Conservation (phyloP, 2,113 vertebrate species). For the Emydocephalus ijimae region DNA sequence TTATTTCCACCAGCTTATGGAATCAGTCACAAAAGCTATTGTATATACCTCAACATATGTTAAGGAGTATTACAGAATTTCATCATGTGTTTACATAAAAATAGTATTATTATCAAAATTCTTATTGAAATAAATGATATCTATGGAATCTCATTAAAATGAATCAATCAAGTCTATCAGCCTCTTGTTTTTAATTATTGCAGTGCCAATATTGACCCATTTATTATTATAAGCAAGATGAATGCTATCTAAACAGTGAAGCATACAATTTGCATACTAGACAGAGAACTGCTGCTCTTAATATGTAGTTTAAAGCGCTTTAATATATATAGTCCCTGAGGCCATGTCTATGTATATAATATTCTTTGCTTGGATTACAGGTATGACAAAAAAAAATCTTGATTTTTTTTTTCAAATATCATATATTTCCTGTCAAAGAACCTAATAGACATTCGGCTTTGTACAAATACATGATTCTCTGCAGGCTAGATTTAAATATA, state of each 20-base stretch:
- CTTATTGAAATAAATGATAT: not conserved
- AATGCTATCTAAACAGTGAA: not conserved
- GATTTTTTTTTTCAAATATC: conserved; percentile 18
- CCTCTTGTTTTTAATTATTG: conserved; percentile 18
- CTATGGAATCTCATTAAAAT: not conserved
- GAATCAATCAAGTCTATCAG: not conserved
- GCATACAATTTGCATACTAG: conserved; percentile 11
- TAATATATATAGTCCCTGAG: conserved; percentile 37
- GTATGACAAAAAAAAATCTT: conserved; percentile 25
- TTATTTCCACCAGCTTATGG: not conserved
- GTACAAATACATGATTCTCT: conserved; percentile 46
- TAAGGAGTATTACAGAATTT: not conserved
- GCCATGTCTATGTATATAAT: conserved; percentile 45
- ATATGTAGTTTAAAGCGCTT: conserved; percentile 7
- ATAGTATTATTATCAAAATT: not conserved
- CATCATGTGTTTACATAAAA: conserved; percentile 22
- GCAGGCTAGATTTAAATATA: conserved; percentile 54
- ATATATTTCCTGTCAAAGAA: conserved; percentile 39
- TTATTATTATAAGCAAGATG: conserved; percentile 3
- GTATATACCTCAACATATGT: conserved; percentile 16
- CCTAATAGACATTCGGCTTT: conserved; percentile 54
- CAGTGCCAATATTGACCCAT: conserved; percentile 9
- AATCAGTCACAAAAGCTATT: not conserved
- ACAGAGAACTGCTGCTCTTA: not conserved
- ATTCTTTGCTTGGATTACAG: conserved; percentile 34